phyloP scores from a whole-genome alignment of 1,140 invertebrate species.

The Branchinecta lynchi region DNA sequence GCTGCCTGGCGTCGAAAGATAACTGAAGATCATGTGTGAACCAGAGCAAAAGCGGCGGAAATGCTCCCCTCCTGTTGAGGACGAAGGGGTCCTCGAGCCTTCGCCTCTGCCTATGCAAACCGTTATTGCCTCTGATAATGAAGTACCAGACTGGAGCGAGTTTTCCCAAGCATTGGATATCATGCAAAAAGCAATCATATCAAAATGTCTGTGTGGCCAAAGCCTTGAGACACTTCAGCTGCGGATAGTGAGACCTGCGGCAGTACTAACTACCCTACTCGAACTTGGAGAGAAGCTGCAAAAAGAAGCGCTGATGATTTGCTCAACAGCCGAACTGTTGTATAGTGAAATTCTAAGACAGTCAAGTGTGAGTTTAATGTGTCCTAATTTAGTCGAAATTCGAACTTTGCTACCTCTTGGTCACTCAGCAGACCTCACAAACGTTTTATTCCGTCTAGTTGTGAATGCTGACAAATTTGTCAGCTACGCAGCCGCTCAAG shows the following conservation, averaged over 20 bases:
- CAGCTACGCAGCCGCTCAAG: conserved; percentile 57
- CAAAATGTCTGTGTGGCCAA: conserved; percentile 13
- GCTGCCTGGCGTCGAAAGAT: not conserved
- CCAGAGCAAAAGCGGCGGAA: conserved; percentile 21
- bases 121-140: not conserved
- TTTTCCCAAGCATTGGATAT: conserved; percentile 2
- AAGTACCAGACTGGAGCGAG: conserved; percentile 13
- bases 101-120: conserved; percentile 8
- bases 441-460: conserved; percentile 60
- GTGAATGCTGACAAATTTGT: conserved; percentile 60
- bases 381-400: conserved; percentile 59
- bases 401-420: conserved; percentile 54
- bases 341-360: conserved; percentile 71
- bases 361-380: conserved; percentile 58
- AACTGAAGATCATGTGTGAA: conserved; percentile 18
- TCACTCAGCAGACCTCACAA: conserved; percentile 49
- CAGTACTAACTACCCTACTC: conserved; percentile 10
- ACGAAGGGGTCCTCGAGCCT: conserved; percentile 11
- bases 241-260: not conserved
- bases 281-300: not conserved
- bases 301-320: conserved; percentile 16
- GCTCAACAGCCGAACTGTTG: conserved; percentile 50
- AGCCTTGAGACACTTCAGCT: not conserved
- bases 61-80: conserved; percentile 10
- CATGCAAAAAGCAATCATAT: conserved; percentile 15